Conservation (phyloP, 1,140 invertebrate genomes). For the Rhizoglyphus robini region DNA sequence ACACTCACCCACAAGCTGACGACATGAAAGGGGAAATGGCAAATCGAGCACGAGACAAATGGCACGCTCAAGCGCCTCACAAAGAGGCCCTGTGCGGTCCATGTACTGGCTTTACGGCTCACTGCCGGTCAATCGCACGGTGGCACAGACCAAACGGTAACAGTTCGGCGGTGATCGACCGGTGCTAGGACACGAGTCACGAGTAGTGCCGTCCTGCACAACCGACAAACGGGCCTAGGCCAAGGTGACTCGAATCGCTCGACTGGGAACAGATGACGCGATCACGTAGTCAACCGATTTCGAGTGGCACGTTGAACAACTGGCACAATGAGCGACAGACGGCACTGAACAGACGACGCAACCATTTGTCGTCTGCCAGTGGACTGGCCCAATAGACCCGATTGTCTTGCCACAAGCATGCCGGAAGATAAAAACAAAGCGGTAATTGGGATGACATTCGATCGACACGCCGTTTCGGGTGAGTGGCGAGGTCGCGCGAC, state of each 20-base stretch:
- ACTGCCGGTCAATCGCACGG: background rate
- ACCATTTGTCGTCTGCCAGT: background rate
- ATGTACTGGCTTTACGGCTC: background rate
- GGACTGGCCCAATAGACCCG: too few species aligned
- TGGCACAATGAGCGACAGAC: background rate
- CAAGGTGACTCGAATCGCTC: background rate
- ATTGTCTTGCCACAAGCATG: too few species aligned
- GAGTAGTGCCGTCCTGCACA: background rate
- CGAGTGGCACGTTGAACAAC: too few species aligned
- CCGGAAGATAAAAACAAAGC: background rate
- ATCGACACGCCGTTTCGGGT: background rate
- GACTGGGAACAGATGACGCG: background rate
- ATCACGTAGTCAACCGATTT: too few species aligned
- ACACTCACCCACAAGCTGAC: background rate
- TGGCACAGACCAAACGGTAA: too few species aligned
- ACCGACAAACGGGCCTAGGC: background rate
- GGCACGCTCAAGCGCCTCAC: background rate
- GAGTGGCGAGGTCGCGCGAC: background rate
- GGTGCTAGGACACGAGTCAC: background rate
- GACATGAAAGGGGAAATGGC: conserved; percentile 10
- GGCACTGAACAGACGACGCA: background rate
- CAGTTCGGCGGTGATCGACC: background rate
- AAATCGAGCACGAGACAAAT: background rate
- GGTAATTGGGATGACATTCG: background rate
- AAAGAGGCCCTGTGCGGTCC: background rate